These are phyloP conservation scores for Hydrozoanthus gracilis DNA, from an alignment of 92 coral and sea anemone genomes.

Conservation along the genomic window DNA sequence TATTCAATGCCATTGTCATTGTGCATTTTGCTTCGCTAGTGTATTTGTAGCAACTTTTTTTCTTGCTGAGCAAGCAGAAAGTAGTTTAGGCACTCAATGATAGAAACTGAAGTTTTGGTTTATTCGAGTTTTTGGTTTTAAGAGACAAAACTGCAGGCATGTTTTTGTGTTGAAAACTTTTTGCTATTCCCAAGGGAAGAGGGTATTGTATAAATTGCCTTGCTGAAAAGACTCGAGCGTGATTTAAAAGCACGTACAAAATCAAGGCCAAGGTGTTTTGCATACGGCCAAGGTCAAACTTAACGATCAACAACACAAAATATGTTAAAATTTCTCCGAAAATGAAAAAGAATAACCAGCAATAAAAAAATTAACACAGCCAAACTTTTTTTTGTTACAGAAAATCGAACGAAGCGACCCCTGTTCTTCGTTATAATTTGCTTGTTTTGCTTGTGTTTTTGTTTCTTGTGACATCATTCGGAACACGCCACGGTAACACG, in stretches of 20 bases:
- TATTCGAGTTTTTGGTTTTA: background rate
- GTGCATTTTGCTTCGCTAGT: no score
- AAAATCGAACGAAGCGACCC: no score
- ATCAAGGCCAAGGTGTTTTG: background rate
- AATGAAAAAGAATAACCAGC: no score
- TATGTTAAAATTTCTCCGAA: background rate
- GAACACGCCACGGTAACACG: slow-evolving; percentile 27
- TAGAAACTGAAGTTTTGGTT: background rate
- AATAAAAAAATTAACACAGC: no score
- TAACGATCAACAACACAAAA: background rate
- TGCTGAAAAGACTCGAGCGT: background rate
- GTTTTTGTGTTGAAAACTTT: background rate
- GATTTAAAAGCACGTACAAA: no score
- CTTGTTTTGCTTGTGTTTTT: background rate
- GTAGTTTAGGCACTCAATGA: no score
- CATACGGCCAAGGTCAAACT: background rate
- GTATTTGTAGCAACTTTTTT: no score
- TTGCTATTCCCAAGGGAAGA: background rate
- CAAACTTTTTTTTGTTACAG: no score
- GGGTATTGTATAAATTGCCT: background rate
- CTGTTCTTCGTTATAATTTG: no score
- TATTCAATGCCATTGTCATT: no score
- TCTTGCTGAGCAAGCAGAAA: background rate
- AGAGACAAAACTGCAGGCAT: background rate
- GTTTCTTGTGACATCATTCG: slow-evolving; percentile 21